A percentile compares a stretch with the other conserved stretches of the same genome.
Conservation (phyloP, 2,888 invertebrate species). For the Laspeyria flexula region DNA sequence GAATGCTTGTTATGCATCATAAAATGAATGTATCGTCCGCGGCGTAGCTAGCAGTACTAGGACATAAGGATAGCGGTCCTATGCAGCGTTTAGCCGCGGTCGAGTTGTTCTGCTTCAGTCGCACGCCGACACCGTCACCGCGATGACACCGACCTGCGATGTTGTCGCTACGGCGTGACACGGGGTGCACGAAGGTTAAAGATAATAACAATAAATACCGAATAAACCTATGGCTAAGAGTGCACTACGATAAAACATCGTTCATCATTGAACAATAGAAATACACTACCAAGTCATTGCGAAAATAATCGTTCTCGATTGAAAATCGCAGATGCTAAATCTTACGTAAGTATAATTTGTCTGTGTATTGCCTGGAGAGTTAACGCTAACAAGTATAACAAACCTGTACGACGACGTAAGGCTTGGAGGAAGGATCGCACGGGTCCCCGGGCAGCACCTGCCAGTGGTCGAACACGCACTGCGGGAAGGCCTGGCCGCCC, state of each 20-base stretch:
- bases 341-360: no score
- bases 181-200: conserved; percentile 58
- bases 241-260: no score
- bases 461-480: conserved; percentile 99
- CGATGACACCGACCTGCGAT: conserved; percentile 69
- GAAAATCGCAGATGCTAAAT: no score
- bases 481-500: conserved; percentile 99
- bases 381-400: conserved; percentile 19
- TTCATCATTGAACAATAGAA: no score
- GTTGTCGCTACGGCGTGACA: conserved; percentile 65
- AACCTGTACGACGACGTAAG: conserved; percentile 93
- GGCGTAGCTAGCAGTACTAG: conserved; percentile 88
- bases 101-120: conserved; percentile 87
- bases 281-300: no score
- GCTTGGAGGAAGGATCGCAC: conserved; percentile 90
- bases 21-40: conserved; percentile 72
- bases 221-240: no score
- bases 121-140: conserved; percentile 71
- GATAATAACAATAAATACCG: no score
- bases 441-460: conserved; percentile 98
- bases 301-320: no score
- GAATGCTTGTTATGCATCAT: no score
- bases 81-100: conserved; percentile 88
- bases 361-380: not conserved
- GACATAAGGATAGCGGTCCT: conserved; percentile 95